Evolutionary conservation across 2,797 vertebrate species (phyloP).

Genomic region (Corythornis leucogaster): DNA sequence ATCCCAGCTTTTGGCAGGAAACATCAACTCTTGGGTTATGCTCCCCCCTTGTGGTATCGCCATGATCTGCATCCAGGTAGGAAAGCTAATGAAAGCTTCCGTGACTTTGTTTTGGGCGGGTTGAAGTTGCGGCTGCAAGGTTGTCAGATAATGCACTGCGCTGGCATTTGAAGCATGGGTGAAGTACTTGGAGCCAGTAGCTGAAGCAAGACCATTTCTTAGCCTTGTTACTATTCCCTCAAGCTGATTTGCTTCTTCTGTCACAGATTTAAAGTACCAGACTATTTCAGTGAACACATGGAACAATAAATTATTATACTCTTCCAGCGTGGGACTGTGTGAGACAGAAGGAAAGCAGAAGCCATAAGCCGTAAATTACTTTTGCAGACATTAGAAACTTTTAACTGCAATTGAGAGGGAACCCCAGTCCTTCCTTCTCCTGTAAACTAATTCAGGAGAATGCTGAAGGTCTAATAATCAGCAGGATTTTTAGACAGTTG

Average conservation of each 20-base stretch:
- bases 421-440: not conserved
- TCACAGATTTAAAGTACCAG: not conserved
- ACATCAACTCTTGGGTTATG: not conserved
- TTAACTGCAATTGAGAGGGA: not conserved
- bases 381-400: not conserved
- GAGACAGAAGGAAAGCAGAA: not conserved
- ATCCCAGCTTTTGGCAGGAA: not conserved
- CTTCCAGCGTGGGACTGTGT: not conserved
- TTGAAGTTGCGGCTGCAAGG: not conserved
- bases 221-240: not conserved
- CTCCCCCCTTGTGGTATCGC: slow-evolving; percentile 31
- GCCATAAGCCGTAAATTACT: not conserved
- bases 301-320: not conserved
- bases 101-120: not conserved
- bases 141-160: not conserved
- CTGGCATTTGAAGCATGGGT: not conserved
- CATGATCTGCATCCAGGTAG: not conserved
- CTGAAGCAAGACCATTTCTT: not conserved
- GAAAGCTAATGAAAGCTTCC: not conserved
- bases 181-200: not conserved
- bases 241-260: not conserved
- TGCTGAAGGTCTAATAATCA: not conserved
- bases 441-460: not conserved
- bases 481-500: not conserved
- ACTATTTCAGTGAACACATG: not conserved